These are phyloP conservation scores for Avahi laniger DNA, from an alignment of 2,797 vertebrate genomes.

Conservation along the genomic window DNA sequence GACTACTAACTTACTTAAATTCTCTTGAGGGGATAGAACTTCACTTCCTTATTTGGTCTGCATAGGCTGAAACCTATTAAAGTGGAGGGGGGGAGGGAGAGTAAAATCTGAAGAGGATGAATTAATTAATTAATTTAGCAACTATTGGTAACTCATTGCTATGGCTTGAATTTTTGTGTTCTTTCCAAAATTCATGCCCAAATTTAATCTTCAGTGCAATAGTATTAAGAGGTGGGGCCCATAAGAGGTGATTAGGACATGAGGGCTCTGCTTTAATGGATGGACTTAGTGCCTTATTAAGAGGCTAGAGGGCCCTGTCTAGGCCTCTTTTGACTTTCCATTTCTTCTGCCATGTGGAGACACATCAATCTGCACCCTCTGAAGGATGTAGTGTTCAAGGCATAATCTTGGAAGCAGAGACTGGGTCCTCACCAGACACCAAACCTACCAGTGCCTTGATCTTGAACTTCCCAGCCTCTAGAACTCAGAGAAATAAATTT, in stretches of 20 bases:
- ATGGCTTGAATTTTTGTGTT: not conserved
- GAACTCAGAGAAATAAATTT: not conserved
- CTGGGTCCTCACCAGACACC: not conserved
- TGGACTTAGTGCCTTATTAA: not conserved
- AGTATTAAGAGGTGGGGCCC: not conserved
- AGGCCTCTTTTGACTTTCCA: fast-evolving
- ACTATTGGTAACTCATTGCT: not conserved
- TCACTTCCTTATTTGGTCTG: not conserved
- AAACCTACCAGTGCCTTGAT: not conserved
- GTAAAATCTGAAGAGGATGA: not conserved
- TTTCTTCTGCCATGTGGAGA: not conserved
- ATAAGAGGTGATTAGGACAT: not conserved
- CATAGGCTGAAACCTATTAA: no score
- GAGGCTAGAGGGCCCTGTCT: fast-evolving
- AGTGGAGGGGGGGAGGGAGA: not conserved
- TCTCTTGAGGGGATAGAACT: not conserved
- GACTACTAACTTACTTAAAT: not conserved
- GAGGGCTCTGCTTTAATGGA: not conserved
- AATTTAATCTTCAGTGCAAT: not conserved
- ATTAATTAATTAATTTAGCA: not conserved
- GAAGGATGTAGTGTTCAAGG: fast-evolving
- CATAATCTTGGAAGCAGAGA: not conserved
- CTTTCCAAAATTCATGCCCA: not conserved
- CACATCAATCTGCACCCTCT: not conserved
- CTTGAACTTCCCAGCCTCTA: not conserved